Percentiles rank a stretch among this genome's conserved stretches.
Evolutionary conservation across 2,113 vertebrate species (phyloP).

Genomic region (Leuciscus idus): DNA sequence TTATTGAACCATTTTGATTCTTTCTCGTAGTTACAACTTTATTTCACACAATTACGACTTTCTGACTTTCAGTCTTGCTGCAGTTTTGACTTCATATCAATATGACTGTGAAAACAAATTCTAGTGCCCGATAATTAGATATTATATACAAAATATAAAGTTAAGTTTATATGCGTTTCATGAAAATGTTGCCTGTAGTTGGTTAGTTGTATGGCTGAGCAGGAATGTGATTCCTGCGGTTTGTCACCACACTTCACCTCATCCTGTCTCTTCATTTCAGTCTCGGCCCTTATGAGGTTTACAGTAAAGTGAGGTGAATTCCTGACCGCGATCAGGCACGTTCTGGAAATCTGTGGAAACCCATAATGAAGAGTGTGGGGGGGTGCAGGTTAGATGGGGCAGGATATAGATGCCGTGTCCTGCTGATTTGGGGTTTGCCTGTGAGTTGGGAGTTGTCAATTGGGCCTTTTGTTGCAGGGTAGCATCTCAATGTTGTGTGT

Average conservation of each 20-base stretch:
- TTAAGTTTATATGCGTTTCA: neutral
- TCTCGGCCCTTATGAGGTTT: conserved; percentile 62
- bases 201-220: neutral
- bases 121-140: neutral
- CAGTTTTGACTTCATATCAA: neutral
- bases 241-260: neutral
- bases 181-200: neutral
- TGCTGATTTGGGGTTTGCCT: conserved; percentile 13
- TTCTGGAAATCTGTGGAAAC: conserved; percentile 51
- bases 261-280: conserved; percentile 67
- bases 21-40: neutral
- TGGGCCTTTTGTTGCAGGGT: conserved; percentile 25
- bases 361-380: neutral
- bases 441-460: conserved; percentile 10
- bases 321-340: conserved; percentile 65
- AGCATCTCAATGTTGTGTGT: conserved; percentile 18
- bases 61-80: neutral
- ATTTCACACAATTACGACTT: neutral
- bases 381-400: neutral
- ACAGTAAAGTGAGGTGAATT: conserved; percentile 71
- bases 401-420: conserved; percentile 23
- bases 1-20: neutral
- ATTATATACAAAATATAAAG: neutral
- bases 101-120: neutral
- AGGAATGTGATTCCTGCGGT: neutral